Evolutionary conservation across 2,888 invertebrate genomes (phyloP).

Genomic region (Watsonalla binaria): DNA sequence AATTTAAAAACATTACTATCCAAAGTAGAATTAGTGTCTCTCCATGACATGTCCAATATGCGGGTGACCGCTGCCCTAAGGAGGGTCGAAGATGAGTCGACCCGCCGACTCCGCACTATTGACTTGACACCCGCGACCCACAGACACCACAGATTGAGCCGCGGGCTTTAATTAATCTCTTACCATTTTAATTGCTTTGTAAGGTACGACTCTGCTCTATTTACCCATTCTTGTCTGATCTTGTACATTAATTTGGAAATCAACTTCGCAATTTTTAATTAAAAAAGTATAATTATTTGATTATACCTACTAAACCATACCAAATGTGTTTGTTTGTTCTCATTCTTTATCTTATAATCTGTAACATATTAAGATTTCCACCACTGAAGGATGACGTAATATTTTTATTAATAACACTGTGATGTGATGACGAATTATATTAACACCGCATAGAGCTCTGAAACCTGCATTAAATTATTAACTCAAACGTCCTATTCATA

Average conservation of each 20-base stretch:
- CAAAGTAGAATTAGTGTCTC: conserved; percentile 49
- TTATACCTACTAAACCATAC: too few relatives aligned
- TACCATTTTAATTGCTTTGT: conserved; percentile 36
- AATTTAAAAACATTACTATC: conserved; percentile 48
- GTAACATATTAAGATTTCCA: too few relatives aligned
- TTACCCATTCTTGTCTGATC: conserved; percentile 8
- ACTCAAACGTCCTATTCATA: too few relatives aligned
- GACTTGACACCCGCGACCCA: conserved; percentile 27
- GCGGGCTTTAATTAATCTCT: conserved; percentile 51
- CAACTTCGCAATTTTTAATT: background rate
- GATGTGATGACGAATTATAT: too few relatives aligned
- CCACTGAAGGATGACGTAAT: too few relatives aligned
- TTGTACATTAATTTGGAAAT: background rate
- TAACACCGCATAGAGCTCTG: too few relatives aligned
- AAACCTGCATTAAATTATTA: too few relatives aligned
- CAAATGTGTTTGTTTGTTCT: too few relatives aligned
- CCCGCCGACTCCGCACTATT: conserved; percentile 31
- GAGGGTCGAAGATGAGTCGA: conserved; percentile 46
- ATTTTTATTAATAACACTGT: too few relatives aligned
- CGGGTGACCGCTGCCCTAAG: conserved; percentile 66
- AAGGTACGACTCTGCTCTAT: conserved; percentile 16
- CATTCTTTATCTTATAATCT: too few relatives aligned
- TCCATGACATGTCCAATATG: conserved; percentile 37
- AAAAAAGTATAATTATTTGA: background rate
- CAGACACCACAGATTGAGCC: conserved; percentile 40